Evolutionary conservation across 2,797 vertebrate species (phyloP).

Genomic region (Tolypeutes matacus): DNA sequence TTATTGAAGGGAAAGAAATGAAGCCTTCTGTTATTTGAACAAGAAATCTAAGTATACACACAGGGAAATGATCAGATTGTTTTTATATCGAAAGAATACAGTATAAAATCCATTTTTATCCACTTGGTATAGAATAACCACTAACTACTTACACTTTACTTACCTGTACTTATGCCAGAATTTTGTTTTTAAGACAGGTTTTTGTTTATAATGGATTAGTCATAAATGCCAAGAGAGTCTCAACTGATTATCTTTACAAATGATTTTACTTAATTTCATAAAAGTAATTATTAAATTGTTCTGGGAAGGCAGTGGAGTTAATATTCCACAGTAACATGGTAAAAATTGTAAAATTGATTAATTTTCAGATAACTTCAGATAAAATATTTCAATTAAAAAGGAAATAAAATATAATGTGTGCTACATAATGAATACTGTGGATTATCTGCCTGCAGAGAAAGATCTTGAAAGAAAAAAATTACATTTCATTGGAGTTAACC

Average conservation of each 20-base stretch:
- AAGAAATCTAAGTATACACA: constrained; percentile 5
- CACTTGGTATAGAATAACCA: background rate
- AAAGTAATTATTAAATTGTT: constrained; percentile 50
- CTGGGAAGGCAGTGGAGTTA: background rate
- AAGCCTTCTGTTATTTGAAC: background rate
- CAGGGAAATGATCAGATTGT: background rate
- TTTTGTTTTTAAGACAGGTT: constrained; percentile 10
- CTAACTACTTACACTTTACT: background rate
- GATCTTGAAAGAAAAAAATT: background rate
- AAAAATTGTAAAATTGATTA: constrained; percentile 50
- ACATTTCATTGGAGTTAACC: background rate
- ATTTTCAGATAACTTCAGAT: constrained; percentile 39
- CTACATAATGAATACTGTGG: background rate
- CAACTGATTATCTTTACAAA: background rate
- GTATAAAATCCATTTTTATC: background rate
- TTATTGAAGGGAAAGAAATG: constrained; percentile 7
- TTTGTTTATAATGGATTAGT: background rate
- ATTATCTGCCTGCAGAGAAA: constrained; percentile 43
- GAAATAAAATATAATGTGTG: background rate
- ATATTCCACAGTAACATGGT: background rate
- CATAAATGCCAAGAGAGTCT: background rate
- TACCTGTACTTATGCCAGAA: background rate
- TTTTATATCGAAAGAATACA: background rate
- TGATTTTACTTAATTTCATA: background rate
- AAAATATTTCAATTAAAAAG: background rate